Evolutionary conservation across 2,888 invertebrate genomes (phyloP).

Genomic region (Tillus elongatus): DNA sequence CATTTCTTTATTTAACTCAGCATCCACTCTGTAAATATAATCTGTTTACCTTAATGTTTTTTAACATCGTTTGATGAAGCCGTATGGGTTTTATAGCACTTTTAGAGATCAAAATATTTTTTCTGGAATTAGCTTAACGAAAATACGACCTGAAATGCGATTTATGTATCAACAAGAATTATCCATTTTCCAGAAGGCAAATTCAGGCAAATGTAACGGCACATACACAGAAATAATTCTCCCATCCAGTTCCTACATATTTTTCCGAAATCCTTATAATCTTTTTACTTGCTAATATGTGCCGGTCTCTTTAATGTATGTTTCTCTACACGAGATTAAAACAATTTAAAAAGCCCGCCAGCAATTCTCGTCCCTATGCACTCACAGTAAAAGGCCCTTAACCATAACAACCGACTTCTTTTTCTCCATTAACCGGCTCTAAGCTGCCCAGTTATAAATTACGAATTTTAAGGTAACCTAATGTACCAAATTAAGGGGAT

Average conservation of each 20-base stretch:
- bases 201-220: no score
- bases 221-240: no score
- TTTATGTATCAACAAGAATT: no score
- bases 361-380: slow-evolving; percentile 31
- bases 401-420: slow-evolving; percentile 32
- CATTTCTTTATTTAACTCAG: no score
- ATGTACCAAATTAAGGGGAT: slow-evolving; percentile 37
- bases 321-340: slow-evolving; percentile 37
- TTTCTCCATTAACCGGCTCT: slow-evolving; percentile 34
- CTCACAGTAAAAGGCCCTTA: slow-evolving; percentile 18
- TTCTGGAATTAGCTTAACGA: no score
- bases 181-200: no score
- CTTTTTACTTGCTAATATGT: slow-evolving; percentile 38
- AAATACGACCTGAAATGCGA: no score
- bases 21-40: no score
- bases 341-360: slow-evolving; percentile 32
- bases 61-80: no score
- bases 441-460: slow-evolving; percentile 36
- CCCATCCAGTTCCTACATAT: slow-evolving; percentile 26
- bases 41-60: no score
- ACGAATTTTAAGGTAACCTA: slow-evolving; percentile 40
- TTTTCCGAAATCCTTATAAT: slow-evolving; percentile 35
- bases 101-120: no score
- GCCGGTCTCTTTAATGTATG: slow-evolving; percentile 33
- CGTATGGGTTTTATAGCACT: no score